phyloP scores from a whole-genome alignment of 1,140 invertebrate genomes.

The Spodoptera litura region DNA sequence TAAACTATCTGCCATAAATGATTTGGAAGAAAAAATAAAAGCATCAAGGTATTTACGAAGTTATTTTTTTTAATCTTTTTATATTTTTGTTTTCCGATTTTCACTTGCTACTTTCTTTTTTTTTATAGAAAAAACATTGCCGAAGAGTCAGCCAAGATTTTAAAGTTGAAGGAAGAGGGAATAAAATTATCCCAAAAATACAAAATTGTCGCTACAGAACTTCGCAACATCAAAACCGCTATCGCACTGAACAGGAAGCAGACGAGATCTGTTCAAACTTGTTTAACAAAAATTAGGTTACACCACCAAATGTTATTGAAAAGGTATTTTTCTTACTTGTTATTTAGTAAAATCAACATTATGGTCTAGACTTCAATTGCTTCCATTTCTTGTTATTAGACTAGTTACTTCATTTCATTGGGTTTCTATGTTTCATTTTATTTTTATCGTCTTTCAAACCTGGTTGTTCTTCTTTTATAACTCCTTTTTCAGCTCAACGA shows the following conservation, averaged over 20 bases:
- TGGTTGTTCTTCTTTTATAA: conserved; percentile 49
- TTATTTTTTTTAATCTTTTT: neutral
- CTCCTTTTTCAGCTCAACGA: conserved; percentile 63
- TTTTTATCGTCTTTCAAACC: neutral
- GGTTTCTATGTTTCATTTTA: neutral
- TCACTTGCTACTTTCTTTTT: neutral
- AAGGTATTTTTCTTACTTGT: conserved; percentile 68
- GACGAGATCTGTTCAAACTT: conserved; percentile 69
- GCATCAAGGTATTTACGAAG: conserved; percentile 69
- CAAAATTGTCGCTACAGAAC: conserved; percentile 77
- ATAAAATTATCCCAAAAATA: conserved; percentile 77
- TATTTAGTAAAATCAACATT: conserved; percentile 26
- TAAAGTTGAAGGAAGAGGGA: conserved; percentile 78
- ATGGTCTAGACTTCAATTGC: conserved; percentile 33
- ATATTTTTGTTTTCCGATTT: neutral
- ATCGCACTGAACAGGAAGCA: conserved; percentile 79
- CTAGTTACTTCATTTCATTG: conserved; percentile 9
- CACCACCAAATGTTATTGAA: conserved; percentile 78
- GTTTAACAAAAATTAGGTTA: conserved; percentile 71
- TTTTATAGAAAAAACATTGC: conserved; percentile 81
- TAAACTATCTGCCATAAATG: conserved; percentile 53
- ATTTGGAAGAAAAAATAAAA: conserved; percentile 76
- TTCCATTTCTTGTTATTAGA: neutral
- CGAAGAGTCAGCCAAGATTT: conserved; percentile 77
- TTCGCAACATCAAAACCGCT: conserved; percentile 76